Conservation (phyloP, 1,140 invertebrate genomes). For the Calosoma granatense region DNA sequence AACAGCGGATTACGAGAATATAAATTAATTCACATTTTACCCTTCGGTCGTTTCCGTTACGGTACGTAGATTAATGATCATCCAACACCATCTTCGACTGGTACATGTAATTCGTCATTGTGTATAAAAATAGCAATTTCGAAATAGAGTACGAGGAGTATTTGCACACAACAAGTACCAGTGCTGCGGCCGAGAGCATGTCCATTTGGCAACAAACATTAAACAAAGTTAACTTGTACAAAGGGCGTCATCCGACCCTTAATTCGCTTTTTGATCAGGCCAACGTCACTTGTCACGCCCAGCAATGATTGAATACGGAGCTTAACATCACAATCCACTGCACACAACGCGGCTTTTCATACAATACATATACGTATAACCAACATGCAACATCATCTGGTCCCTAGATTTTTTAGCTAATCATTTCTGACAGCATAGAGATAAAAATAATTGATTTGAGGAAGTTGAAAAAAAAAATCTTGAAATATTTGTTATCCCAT, state of each 20-base stretch:
- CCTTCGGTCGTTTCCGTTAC: neutral
- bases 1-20: slow-evolving; percentile 2
- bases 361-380: no score
- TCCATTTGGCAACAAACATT: neutral
- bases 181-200: neutral
- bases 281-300: slow-evolving; percentile 1
- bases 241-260: neutral
- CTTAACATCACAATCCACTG: neutral
- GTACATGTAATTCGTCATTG: neutral
- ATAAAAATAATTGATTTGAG: no score
- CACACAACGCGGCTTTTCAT: no score
- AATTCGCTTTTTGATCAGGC: neutral
- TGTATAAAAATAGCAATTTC: neutral
- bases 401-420: no score
- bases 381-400: no score
- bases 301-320: slow-evolving; percentile 1
- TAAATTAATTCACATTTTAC: neutral
- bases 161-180: neutral
- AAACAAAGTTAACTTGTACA: slow-evolving; percentile 1
- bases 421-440: no score
- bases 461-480: no score
- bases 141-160: neutral
- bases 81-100: neutral
- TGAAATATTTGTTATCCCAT: no score
- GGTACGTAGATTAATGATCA: neutral